These are phyloP conservation scores for Drosophila mimica DNA, from an alignment of 2,888 invertebrate genomes.

Conservation along the genomic window DNA sequence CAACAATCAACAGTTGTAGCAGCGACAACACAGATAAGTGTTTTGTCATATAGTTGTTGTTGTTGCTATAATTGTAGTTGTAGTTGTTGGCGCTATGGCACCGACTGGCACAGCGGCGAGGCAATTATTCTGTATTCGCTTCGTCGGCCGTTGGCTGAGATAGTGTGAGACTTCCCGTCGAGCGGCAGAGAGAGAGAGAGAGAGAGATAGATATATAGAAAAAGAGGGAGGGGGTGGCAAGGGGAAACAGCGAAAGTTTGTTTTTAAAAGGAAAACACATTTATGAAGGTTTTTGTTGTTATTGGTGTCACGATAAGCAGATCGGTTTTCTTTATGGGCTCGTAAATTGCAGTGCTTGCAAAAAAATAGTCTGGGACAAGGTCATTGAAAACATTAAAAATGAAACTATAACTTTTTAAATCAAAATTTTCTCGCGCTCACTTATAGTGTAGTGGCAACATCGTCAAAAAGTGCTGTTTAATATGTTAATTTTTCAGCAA, in stretches of 20 bases:
- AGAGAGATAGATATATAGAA: background rate
- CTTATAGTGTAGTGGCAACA: slow-evolving; percentile 23
- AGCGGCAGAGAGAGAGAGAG: background rate
- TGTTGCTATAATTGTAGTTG: slow-evolving; percentile 20
- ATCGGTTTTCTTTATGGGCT: slow-evolving; percentile 24
- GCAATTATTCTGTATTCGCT: slow-evolving; percentile 72
- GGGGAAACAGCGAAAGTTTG: slow-evolving; percentile 63
- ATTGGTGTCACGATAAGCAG: slow-evolving; percentile 18
- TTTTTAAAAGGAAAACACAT: slow-evolving; percentile 45
- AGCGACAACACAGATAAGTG: slow-evolving; percentile 59
- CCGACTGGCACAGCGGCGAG: slow-evolving; percentile 81
- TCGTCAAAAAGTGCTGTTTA: background rate
- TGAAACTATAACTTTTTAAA: slow-evolving; percentile 10
- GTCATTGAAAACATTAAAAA: slow-evolving; percentile 11
- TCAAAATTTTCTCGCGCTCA: slow-evolving; percentile 15
- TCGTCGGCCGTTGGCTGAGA: slow-evolving; percentile 67
- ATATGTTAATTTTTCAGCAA: background rate
- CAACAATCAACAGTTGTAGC: slow-evolving; percentile 36
- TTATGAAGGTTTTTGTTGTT: slow-evolving; percentile 45
- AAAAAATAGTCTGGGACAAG: slow-evolving; percentile 28
- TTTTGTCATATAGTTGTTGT: slow-evolving; percentile 48
- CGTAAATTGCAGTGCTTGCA: slow-evolving; percentile 15
- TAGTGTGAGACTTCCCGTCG: slow-evolving; percentile 71
- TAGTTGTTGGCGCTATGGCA: slow-evolving; percentile 75
- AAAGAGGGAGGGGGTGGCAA: slow-evolving; percentile 10